A percentile compares a stretch with the other conserved stretches of the same genome.
Evolutionary conservation across 2,113 vertebrate species (phyloP).

Genomic region (Ceuthmochares aereus): DNA sequence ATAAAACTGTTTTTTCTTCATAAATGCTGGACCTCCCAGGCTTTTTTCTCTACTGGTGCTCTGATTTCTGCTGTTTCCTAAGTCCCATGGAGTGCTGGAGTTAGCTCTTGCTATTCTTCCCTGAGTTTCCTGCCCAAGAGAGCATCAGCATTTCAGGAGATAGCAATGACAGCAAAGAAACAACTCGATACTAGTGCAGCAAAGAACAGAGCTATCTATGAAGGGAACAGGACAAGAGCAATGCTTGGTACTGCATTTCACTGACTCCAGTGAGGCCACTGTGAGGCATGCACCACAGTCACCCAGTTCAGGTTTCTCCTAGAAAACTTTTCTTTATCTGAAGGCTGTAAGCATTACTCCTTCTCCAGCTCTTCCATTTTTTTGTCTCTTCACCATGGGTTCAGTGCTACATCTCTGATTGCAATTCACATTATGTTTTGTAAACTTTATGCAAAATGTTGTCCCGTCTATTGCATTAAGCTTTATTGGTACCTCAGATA

Average conservation of each 20-base stretch:
- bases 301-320: neutral
- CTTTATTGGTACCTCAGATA: neutral
- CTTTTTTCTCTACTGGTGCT: neutral
- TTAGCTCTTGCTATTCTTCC: neutral
- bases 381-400: accelerated
- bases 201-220: neutral
- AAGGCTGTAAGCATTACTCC: neutral
- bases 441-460: neutral
- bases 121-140: neutral
- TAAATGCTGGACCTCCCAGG: neutral
- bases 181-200: accelerated
- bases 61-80: neutral
- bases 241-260: neutral
- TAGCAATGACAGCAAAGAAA: neutral
- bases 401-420: neutral
- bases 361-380: neutral
- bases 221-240: neutral
- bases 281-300: neutral
- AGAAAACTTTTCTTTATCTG: neutral
- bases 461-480: neutral
- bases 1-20: neutral
- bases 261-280: neutral
- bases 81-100: neutral
- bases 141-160: neutral
- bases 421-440: neutral